Percentiles rank a stretch among this genome's conserved stretches.
phyloP scores from a whole-genome alignment of 2,888 invertebrate species.

The Tupiocoris notatus region DNA sequence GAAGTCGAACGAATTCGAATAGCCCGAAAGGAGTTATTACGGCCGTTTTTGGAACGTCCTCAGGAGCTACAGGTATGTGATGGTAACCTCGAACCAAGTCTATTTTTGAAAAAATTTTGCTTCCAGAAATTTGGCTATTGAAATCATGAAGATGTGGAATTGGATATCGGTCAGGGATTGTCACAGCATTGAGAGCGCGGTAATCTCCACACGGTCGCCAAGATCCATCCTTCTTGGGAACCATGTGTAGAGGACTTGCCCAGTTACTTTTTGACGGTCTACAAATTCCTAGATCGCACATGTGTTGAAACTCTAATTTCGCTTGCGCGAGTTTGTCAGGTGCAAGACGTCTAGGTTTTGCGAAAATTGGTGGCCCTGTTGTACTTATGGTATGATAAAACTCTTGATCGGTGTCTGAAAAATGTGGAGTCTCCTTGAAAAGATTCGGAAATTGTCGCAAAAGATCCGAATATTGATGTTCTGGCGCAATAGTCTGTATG shows the following conservation, averaged over 20 bases:
- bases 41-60: conserved; percentile 46
- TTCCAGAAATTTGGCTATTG: conserved; percentile 47
- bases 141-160: conserved; percentile 50
- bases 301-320: conserved; percentile 51
- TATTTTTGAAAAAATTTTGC: conserved; percentile 50
- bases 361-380: conserved; percentile 46
- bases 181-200: conserved; percentile 50
- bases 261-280: conserved; percentile 54
- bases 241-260: conserved; percentile 53
- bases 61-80: conserved; percentile 53
- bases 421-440: background rate
- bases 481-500: conserved; percentile 51
- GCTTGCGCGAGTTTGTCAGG: conserved; percentile 44
- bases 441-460: conserved; percentile 45
- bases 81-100: conserved; percentile 50
- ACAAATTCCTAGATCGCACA: conserved; percentile 54
- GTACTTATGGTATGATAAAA: conserved; percentile 16
- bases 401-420: background rate
- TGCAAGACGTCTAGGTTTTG: conserved; percentile 46
- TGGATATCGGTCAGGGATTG: conserved; percentile 51
- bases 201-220: conserved; percentile 52
- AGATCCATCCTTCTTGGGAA: conserved; percentile 47
- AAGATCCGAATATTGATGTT: conserved; percentile 50
- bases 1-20: conserved; percentile 45
- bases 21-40: conserved; percentile 51